Evolutionary conservation across 2,888 invertebrate genomes (phyloP), one percentile per base, ranked within the genome.

Genomic region (Tetragonisca angustula): DNA sequence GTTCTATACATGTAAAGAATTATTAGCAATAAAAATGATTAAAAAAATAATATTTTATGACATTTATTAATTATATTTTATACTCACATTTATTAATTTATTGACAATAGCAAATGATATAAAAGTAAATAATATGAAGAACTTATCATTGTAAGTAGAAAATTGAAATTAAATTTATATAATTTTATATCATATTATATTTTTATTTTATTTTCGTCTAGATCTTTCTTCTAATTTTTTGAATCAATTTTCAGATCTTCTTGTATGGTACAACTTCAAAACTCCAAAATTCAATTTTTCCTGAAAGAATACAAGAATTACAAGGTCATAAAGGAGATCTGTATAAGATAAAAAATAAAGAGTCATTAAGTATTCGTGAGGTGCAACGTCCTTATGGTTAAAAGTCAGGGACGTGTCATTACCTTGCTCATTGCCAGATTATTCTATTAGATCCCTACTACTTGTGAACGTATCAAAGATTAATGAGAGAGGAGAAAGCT

Each of bases 401-500:
- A 11, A 27, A 52, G 24, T 21, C 54, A 62, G 43, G 27, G n/a
- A 32, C 21, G 19, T 6, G 4, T 64, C n/a, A 50, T 49, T n/a
- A 36, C 19, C 15, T 27, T 27, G 4, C 21, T 36, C 32, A 52
- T 9, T 52, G 13, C 1, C 36, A 65, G 54, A 64, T 59, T 43
- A 49, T 71, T 80, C 27, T 54, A 69, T 52, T 32, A 21, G 36
- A 76, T 88, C 81, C 81, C 84, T 81, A 81, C 81, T 76, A 76
- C 19, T 54, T 43, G 54, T 21, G 27, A 77, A 52, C 19, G 50
- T 69, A 50, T 72, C 32, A 68, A 73, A 82, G 78, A 86, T 89
- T 88, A 72, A 84, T 86, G 88, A 76, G 71, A 90, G 75, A 91
- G 85, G 91, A 89, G 91, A 91, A 91, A 91, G 91, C 89, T 79